Conservation (phyloP, 2,113 vertebrate genomes). For the Gorsachius goisagi region DNA sequence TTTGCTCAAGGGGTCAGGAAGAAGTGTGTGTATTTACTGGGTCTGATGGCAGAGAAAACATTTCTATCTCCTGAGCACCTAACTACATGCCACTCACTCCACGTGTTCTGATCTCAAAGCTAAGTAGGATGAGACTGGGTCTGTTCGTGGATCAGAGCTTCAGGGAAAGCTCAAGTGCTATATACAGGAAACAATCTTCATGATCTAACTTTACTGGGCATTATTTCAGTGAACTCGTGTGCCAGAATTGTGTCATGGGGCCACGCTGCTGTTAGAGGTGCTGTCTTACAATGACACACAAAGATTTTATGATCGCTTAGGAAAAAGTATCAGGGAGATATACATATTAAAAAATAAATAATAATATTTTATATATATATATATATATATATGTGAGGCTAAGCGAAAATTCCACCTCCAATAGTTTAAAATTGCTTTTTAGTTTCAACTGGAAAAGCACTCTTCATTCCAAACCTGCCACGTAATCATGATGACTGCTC, state of each 20-base stretch:
- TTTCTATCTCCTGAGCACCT: neutral
- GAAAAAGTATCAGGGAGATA: neutral
- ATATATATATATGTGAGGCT: neutral
- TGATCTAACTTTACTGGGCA: neutral
- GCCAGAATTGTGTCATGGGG: neutral
- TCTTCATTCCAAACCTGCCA: neutral
- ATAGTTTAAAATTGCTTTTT: neutral
- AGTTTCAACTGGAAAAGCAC: neutral
- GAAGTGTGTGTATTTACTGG: neutral
- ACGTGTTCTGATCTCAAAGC: neutral
- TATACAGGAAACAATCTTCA: neutral
- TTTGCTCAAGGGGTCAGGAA: accelerated
- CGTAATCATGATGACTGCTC: neutral
- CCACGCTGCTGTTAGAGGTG: neutral
- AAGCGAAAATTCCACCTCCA: neutral
- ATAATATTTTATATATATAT: too few species aligned
- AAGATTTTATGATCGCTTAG: neutral
- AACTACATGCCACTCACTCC: neutral
- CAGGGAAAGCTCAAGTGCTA: neutral
- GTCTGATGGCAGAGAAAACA: neutral
- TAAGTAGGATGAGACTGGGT: neutral
- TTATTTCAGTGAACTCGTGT: neutral
- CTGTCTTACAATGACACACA: neutral
- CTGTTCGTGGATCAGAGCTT: neutral
- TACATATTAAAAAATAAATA: too few species aligned